Evolutionary conservation across 2,888 invertebrate genomes (phyloP).

Genomic region (Caenorhabditis auriculariae): DNA sequence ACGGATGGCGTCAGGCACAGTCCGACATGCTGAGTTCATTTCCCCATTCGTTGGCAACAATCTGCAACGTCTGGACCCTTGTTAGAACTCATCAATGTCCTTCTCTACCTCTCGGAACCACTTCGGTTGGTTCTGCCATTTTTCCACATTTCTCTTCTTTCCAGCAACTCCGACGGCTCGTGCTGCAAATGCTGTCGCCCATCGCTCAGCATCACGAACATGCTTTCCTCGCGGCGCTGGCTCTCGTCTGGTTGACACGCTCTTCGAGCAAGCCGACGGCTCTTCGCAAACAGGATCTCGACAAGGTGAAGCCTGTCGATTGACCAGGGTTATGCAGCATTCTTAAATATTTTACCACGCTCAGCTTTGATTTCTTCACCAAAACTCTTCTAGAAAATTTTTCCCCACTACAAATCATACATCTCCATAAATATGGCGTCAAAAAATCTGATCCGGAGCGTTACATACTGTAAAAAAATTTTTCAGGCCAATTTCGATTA

Average conservation of each 20-base stretch:
- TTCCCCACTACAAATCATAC: too few relatives aligned
- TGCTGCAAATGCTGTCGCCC: constrained; percentile 81
- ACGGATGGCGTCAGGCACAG: constrained; percentile 69
- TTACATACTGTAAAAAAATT: too few relatives aligned
- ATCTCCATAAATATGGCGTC: too few relatives aligned
- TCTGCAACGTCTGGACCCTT: constrained; percentile 78
- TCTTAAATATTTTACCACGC: too few relatives aligned
- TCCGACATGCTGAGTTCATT: constrained; percentile 78
- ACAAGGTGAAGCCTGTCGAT: constrained; percentile 18
- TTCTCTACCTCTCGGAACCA: constrained; percentile 48
- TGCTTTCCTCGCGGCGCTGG: constrained; percentile 79
- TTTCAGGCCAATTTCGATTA: constrained; percentile 56
- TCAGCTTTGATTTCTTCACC: too few relatives aligned
- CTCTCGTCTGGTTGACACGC: constrained; percentile 79
- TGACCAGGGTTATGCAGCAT: too few relatives aligned
- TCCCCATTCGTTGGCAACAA: constrained; percentile 79
- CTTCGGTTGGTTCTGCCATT: constrained; percentile 21
- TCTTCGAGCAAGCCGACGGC: constrained; percentile 26
- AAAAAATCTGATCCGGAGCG: too few relatives aligned
- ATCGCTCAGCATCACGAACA: constrained; percentile 80
- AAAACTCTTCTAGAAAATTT: too few relatives aligned
- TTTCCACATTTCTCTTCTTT: constrained; percentile 2
- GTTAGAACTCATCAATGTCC: constrained; percentile 66
- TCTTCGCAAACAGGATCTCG: constrained; percentile 27
- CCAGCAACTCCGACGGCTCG: constrained; percentile 76